Percentiles rank a stretch among this genome's conserved stretches.
Conservation (phyloP, 2,797 vertebrate species). For the Salmo trutta region DNA sequence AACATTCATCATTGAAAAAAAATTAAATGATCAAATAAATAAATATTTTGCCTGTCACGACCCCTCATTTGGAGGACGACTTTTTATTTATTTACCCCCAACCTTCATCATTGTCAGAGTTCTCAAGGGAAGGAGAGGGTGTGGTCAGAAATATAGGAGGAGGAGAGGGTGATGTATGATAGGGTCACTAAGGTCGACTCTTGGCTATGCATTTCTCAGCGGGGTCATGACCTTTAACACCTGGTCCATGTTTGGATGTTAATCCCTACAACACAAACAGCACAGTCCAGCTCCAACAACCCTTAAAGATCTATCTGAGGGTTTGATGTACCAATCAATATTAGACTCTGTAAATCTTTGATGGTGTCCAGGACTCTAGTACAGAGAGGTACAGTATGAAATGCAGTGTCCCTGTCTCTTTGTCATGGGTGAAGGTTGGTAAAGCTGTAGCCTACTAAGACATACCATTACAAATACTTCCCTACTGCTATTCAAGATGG, state of each 20-base stretch:
- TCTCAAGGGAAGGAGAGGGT: not conserved
- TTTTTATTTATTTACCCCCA: not conserved
- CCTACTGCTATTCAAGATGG: not conserved
- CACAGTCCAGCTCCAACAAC: slow-evolving; percentile 13
- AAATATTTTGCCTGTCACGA: too few relatives aligned
- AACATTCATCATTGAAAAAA: not conserved
- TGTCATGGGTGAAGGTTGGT: not conserved
- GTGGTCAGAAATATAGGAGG: not conserved
- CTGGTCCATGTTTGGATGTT: slow-evolving; percentile 17
- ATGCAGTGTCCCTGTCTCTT: not conserved
- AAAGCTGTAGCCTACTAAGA: not conserved
- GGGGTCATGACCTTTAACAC: slow-evolving; percentile 4
- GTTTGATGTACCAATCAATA: slow-evolving; percentile 35
- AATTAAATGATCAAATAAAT: too few relatives aligned
- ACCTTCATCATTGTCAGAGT: not conserved
- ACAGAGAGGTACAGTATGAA: not conserved
- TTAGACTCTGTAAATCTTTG: slow-evolving; percentile 8
- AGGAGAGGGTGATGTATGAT: slow-evolving; percentile 6
- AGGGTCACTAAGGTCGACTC: slow-evolving; percentile 5
- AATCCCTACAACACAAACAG: slow-evolving; percentile 14
- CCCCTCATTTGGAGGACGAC: too few relatives aligned
- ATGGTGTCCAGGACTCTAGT: not conserved
- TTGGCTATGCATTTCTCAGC: not conserved
- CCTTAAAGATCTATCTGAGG: slow-evolving; percentile 11
- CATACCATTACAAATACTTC: not conserved